Evolutionary conservation across 2,888 invertebrate genomes (phyloP).

Genomic region (Bedellia somnulentella): DNA sequence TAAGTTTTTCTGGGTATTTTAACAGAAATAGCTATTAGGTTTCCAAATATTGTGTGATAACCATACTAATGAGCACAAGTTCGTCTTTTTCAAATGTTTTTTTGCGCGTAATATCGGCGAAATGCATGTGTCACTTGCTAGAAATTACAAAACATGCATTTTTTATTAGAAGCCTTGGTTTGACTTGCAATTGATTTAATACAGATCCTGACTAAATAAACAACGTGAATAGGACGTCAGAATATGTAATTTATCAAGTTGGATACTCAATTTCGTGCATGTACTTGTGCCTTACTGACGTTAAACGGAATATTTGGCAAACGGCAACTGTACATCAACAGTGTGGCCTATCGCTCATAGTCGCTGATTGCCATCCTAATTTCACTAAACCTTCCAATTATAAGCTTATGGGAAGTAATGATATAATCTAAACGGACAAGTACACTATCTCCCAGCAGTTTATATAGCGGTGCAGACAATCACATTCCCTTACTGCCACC

Average conservation of each 20-base stretch:
- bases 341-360: conserved; percentile 34
- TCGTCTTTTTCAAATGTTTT: no score
- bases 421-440: conserved; percentile 39
- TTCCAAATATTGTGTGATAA: no score
- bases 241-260: no score
- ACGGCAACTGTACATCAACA: conserved; percentile 48
- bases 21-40: no score
- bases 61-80: no score
- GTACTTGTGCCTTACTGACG: conserved; percentile 60
- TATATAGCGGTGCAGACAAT: conserved; percentile 62
- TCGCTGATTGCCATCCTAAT: conserved; percentile 32
- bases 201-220: no score
- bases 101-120: conserved; percentile 31
- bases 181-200: no score
- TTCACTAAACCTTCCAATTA: conserved; percentile 18
- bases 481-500: conserved; percentile 57
- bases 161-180: conserved; percentile 40
- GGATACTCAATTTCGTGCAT: no score
- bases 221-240: no score
- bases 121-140: conserved; percentile 51
- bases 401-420: conserved; percentile 22
- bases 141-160: conserved; percentile 47
- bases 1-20: no score
- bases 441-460: conserved; percentile 70
- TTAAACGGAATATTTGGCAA: conserved; percentile 62